Conservation (phyloP, 2,888 invertebrate genomes). For the Pseudanteris insignis region DNA sequence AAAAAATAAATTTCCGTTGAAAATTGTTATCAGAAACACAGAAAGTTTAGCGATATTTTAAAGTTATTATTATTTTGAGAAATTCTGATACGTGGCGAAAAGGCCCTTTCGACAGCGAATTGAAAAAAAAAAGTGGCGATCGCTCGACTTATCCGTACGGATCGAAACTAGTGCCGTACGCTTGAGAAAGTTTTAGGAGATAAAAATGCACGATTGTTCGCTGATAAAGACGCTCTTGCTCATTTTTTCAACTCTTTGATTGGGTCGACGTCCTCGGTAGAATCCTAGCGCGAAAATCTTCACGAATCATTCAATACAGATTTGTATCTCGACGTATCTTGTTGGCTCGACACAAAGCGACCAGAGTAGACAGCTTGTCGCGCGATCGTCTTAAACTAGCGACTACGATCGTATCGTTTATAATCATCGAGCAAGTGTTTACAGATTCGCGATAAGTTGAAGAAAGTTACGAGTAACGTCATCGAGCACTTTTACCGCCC, state of each 20-base stretch:
- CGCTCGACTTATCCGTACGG: constrained; percentile 15
- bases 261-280: constrained; percentile 17
- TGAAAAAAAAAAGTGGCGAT: constrained; percentile 27
- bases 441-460: constrained; percentile 36
- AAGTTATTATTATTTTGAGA: neutral
- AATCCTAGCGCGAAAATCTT: constrained; percentile 13
- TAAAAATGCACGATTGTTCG: constrained; percentile 24
- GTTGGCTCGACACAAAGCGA: constrained; percentile 31
- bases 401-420: constrained; percentile 30
- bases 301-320: constrained; percentile 39
- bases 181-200: constrained; percentile 40
- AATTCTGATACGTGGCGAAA: neutral
- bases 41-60: too few relatives aligned
- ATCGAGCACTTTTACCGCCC: constrained; percentile 8
- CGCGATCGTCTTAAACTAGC: constrained; percentile 40
- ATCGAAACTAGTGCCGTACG: constrained; percentile 30
- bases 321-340: constrained; percentile 38
- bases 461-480: constrained; percentile 31
- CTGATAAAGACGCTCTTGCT: constrained; percentile 46
- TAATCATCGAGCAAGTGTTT: constrained; percentile 42
- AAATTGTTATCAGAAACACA: too few relatives aligned
- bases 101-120: neutral
- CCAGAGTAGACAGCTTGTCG: constrained; percentile 40
- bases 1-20: too few relatives aligned
- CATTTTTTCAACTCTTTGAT: constrained; percentile 33